Conservation (phyloP, 2,888 invertebrate genomes). For the Agrotis exclamationis region DNA sequence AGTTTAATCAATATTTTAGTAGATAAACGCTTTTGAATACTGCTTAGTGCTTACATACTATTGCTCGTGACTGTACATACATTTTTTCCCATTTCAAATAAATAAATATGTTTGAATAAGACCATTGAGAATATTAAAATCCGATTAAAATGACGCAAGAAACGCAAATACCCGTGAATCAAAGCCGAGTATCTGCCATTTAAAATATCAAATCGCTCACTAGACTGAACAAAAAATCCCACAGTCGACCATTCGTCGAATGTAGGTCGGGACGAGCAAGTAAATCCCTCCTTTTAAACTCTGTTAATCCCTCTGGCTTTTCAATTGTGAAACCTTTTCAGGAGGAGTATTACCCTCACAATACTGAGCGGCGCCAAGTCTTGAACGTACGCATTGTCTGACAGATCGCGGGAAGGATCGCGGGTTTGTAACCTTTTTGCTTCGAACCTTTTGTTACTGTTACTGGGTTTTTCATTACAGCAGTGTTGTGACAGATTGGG, state of each 20-base stretch:
- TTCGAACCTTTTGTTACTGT: slow-evolving; percentile 39
- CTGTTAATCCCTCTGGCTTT: slow-evolving; percentile 71
- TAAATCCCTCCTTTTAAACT: slow-evolving; percentile 71
- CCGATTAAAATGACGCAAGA: not conserved
- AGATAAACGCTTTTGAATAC: no score
- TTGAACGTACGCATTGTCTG: slow-evolving; percentile 62
- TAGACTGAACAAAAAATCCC: slow-evolving; percentile 45
- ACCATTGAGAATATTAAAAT: no score
- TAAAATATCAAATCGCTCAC: slow-evolving; percentile 46
- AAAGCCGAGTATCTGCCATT: slow-evolving; percentile 47
- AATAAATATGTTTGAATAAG: no score
- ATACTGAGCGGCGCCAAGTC: slow-evolving; percentile 60
- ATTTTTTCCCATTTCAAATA: no score
- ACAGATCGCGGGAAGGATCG: slow-evolving; percentile 53
- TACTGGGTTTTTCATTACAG: slow-evolving; percentile 55
- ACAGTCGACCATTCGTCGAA: slow-evolving; percentile 58
- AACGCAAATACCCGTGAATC: slow-evolving; percentile 6
- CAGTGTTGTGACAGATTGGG: slow-evolving; percentile 49
- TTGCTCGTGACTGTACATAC: no score
- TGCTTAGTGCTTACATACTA: no score
- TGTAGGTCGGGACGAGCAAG: slow-evolving; percentile 67
- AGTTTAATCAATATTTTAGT: no score
- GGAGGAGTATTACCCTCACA: slow-evolving; percentile 67
- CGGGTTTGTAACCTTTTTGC: slow-evolving; percentile 50
- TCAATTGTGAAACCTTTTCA: slow-evolving; percentile 70